These are phyloP conservation scores for Sarcoramphus papa DNA, from an alignment of 2,797 vertebrate genomes.

Conservation along the genomic window DNA sequence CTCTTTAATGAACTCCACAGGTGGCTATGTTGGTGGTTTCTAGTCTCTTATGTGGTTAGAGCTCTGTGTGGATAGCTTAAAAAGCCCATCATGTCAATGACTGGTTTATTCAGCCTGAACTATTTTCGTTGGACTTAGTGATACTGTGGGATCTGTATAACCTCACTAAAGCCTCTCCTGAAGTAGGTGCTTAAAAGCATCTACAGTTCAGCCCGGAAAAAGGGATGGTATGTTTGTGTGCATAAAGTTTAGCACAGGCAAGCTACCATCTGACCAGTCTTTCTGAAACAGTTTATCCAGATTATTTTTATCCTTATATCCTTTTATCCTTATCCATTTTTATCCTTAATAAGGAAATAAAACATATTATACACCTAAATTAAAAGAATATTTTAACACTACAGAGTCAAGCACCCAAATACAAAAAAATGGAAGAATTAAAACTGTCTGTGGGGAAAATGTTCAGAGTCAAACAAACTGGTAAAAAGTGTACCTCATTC, in stretches of 20 bases:
- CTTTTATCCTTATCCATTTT: not conserved
- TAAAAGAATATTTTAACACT: not conserved
- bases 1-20: not conserved
- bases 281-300: not conserved
- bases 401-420: not conserved
- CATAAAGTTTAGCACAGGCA: not conserved
- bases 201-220: conserved; percentile 6
- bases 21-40: conserved; percentile 20
- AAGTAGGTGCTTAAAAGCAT: conserved; percentile 53
- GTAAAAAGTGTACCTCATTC: not conserved
- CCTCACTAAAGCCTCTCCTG: conserved; percentile 34
- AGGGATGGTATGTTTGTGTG: not conserved
- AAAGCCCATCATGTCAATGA: conserved; percentile 36
- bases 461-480: not conserved
- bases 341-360: not conserved
- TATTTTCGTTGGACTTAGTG: conserved; percentile 50
- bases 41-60: conserved; percentile 45
- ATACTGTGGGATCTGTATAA: conserved; percentile 46
- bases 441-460: not conserved
- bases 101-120: conserved; percentile 32
- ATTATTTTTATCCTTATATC: not conserved
- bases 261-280: not conserved
- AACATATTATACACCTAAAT: not conserved
- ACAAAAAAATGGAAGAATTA: not conserved
- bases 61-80: conserved; percentile 38